These are phyloP conservation scores for Lagodon rhomboides DNA, from an alignment of 2,797 vertebrate species.

Conservation along the genomic window DNA sequence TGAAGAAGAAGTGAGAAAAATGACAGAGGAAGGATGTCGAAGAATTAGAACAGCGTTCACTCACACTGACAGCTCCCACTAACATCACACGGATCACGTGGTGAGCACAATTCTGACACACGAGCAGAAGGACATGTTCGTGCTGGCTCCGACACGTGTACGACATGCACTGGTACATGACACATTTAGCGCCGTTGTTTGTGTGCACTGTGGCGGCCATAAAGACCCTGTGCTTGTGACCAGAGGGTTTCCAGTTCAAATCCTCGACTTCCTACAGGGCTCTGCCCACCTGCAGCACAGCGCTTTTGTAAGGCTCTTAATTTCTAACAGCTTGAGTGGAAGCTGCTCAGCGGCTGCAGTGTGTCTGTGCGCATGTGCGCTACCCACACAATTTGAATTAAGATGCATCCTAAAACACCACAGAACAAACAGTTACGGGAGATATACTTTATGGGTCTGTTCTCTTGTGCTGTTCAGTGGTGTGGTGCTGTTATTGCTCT, in stretches of 20 bases:
- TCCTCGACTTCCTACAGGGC: constrained; percentile 20
- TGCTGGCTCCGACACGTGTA: constrained; percentile 31
- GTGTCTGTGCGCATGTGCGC: background rate
- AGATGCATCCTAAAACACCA: constrained; percentile 31
- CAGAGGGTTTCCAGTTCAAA: constrained; percentile 33
- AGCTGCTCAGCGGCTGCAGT: background rate
- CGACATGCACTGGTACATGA: constrained; percentile 4
- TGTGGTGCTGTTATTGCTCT: background rate
- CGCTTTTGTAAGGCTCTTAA: constrained; percentile 29
- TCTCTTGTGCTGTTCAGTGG: too few relatives aligned
- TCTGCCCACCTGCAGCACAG: constrained; percentile 41
- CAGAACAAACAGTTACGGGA: background rate
- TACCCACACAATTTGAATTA: constrained; percentile 27
- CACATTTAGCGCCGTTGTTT: constrained; percentile 21
- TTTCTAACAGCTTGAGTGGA: constrained; percentile 35
- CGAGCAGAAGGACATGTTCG: constrained; percentile 19
- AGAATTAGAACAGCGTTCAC: constrained; percentile 2
- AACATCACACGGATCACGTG: constrained; percentile 29
- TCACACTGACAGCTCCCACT: constrained; percentile 34
- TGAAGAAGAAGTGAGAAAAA: background rate
- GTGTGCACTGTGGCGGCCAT: constrained; percentile 19
- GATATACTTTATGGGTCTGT: background rate
- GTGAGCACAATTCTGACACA: constrained; percentile 32
- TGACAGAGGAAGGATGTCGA: background rate
- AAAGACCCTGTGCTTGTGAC: constrained; percentile 27